Evolutionary conservation across 2,888 invertebrate genomes (phyloP), one percentile per base, ranked within the genome.

Genomic region (Macroteleia sp.): DNA sequence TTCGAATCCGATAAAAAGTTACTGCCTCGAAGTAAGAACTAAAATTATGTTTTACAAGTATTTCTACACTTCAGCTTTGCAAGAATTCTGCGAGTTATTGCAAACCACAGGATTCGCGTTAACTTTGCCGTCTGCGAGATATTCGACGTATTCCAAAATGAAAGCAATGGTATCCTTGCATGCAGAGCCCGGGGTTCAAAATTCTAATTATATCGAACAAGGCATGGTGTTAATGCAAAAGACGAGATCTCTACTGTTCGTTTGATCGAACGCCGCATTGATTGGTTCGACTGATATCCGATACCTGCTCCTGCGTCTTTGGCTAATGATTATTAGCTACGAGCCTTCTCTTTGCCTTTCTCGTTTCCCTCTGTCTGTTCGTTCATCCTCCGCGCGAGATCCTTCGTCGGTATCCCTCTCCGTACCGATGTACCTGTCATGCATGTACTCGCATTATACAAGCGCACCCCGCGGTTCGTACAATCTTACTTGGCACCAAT

Each of bases 321-420:
- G 75, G 76, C 87, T 87, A 88, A 88, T 87, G 87, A 88, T 87
- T 87, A 88, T 87, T 87, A 87, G 84, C 82, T 76, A 80, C 66
- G 79, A 84, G 83, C 76, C 77, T 82, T 74, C 80, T 81, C n/a
- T n/a, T 82, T 83, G 77, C 82, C 81, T 80, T 81, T 77, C 75
- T 75, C 66, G 77, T 71, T 56, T 70, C 66, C 77, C 61, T 74
- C 69, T 66, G 62, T 66, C 69, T 3, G 54, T 71, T 70, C 81
- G 46, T 69, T 69, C 64, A 69, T 67, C 79, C 81, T 75, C 56
- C 54, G 69, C 67, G 52, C 20, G 41, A 56, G 56, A 73, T 77
- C 57, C 67, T 66, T 57, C 56, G 19, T 50, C 48, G 28, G 70
- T 67, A 75, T 75, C 75, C 75, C 75, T 71, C 70, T 44, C 56